Conservation (phyloP, 1,140 invertebrate genomes). For the Heliothis virescens region DNA sequence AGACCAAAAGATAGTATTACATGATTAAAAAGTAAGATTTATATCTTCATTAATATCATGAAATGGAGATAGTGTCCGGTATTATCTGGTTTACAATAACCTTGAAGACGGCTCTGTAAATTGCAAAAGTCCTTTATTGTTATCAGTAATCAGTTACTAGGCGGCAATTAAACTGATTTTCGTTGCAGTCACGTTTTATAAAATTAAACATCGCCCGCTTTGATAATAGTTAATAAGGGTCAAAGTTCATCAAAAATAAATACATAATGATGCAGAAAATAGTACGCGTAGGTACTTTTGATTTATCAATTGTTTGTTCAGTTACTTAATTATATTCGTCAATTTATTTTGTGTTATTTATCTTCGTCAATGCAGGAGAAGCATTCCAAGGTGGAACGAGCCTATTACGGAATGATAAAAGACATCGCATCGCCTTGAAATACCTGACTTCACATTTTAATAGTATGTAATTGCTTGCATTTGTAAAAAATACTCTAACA, state of each 20-base stretch:
- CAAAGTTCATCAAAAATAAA: constrained; percentile 17
- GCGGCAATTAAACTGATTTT: constrained; percentile 18
- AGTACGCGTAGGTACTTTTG: neutral
- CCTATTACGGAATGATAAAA: constrained; percentile 21
- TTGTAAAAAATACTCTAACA: constrained; percentile 24
- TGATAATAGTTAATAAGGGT: constrained; percentile 10
- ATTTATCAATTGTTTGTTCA: neutral
- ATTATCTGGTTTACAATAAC: neutral
- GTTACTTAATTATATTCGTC: neutral
- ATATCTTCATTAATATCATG: neutral
- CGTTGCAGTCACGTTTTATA: constrained; percentile 18
- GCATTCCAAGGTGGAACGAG: too few relatives aligned
- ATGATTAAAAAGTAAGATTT: neutral
- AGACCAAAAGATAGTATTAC: neutral
- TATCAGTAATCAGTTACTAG: constrained; percentile 11
- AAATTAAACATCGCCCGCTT: constrained; percentile 3
- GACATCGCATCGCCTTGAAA: neutral
- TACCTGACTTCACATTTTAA: constrained; percentile 8
- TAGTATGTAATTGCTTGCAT: neutral
- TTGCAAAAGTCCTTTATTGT: constrained; percentile 7
- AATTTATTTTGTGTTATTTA: neutral
- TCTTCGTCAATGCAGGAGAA: too few relatives aligned
- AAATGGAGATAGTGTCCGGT: neutral
- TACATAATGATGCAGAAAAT: neutral
- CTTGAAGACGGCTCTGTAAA: neutral